Conservation (phyloP, 1,140 invertebrate species). For the Drosophila malerkotliana region DNA sequence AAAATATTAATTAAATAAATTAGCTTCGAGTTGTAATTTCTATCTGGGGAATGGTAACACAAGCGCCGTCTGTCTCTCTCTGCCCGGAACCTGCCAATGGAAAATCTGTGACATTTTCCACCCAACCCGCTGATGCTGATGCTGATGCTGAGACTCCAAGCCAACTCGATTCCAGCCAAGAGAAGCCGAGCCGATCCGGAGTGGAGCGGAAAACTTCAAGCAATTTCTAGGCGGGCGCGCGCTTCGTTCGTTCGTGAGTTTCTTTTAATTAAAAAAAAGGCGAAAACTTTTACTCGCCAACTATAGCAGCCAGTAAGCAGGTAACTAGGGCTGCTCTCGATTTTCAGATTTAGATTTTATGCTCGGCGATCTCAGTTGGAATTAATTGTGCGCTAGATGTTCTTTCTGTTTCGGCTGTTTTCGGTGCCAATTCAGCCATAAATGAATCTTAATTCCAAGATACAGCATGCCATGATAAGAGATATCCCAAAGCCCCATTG, state of each 20-base stretch:
- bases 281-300: conserved; percentile 79
- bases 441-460: conserved; percentile 10
- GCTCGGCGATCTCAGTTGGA: conserved; percentile 66
- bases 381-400: conserved; percentile 50
- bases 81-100: conserved; percentile 67
- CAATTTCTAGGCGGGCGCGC: conserved; percentile 37
- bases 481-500: neutral
- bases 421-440: conserved; percentile 2
- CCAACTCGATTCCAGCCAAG: conserved; percentile 4
- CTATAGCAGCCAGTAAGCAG: conserved; percentile 65
- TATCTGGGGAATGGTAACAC: conserved; percentile 78
- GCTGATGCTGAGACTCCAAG: conserved; percentile 20
- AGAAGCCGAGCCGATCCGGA: conserved; percentile 12
- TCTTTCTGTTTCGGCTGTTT: conserved; percentile 8
- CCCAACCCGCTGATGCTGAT: conserved; percentile 11
- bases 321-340: conserved; percentile 77
- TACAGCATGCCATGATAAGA: neutral
- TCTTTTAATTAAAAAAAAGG: conserved; percentile 79
- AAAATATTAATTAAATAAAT: conserved; percentile 82
- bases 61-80: conserved; percentile 29
- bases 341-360: conserved; percentile 80
- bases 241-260: conserved; percentile 58
- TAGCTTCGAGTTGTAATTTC: conserved; percentile 73
- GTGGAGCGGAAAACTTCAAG: conserved; percentile 62
- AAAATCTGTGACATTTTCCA: conserved; percentile 79